Percentiles rank a stretch among this genome's conserved stretches.
These are phyloP conservation scores for Conger conger DNA, from an alignment of 2,113 vertebrate genomes.

Conservation along the genomic window DNA sequence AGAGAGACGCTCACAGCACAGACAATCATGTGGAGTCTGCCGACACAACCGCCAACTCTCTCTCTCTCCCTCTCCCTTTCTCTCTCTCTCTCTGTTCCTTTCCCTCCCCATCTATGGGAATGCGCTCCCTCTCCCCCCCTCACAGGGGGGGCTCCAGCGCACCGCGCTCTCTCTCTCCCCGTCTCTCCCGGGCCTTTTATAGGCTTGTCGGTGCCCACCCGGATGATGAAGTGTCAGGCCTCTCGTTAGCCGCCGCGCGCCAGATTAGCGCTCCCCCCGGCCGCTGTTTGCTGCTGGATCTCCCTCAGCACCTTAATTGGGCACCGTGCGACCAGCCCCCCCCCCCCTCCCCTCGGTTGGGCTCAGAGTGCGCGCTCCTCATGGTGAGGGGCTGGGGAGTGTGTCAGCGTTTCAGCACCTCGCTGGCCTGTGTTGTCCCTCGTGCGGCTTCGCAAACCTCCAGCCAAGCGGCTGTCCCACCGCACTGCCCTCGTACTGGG, in stretches of 20 bases:
- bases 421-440: background rate
- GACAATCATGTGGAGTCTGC: background rate
- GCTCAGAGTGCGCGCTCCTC: background rate
- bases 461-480: background rate
- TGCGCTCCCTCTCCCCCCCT: background rate
- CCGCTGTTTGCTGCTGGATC: background rate
- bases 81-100: background rate
- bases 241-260: background rate
- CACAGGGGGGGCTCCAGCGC: background rate
- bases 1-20: too few species aligned
- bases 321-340: background rate
- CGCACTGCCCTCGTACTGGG: background rate
- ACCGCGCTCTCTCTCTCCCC: background rate
- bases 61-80: background rate
- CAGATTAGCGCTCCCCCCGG: slow-evolving; percentile 10
- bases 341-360: background rate
- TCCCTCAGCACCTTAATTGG: slow-evolving; percentile 15
- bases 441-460: background rate
- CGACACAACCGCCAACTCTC: background rate
- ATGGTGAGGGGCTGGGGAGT: background rate
- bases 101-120: slow-evolving; percentile 8
- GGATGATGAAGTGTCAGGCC: background rate
- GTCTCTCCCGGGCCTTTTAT: slow-evolving; percentile 3
- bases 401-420: background rate
- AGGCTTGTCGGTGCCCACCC: slow-evolving; percentile 22